phyloP scores from a whole-genome alignment of 1,140 invertebrate species.

The Triops cancriformis region DNA sequence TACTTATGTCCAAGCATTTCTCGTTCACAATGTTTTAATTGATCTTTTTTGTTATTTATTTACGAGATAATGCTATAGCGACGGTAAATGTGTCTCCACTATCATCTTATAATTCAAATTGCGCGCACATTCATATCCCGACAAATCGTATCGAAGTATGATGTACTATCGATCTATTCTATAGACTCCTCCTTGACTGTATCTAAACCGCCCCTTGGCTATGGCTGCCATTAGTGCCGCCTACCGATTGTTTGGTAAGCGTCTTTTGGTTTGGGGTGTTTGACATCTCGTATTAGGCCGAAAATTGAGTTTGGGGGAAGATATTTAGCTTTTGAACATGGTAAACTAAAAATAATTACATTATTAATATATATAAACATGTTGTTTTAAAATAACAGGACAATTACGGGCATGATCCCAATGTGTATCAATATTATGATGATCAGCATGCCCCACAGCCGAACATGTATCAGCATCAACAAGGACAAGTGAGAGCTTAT shows the following conservation, averaged over 20 bases:
- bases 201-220: background rate
- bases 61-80: background rate
- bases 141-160: background rate
- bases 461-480: constrained; percentile 16
- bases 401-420: constrained; percentile 21
- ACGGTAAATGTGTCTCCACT: background rate
- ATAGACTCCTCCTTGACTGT: background rate
- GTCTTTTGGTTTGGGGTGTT: background rate
- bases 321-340: background rate
- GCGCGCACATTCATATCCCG: background rate
- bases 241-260: background rate
- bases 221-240: background rate
- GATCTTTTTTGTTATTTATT: too few relatives aligned
- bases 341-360: background rate
- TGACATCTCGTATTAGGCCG: background rate
- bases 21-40: too few relatives aligned
- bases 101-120: background rate
- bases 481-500: constrained; percentile 1
- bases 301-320: background rate
- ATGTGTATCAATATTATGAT: background rate
- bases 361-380: background rate
- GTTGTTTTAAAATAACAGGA: background rate
- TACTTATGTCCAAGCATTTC: background rate
- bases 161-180: too few relatives aligned
- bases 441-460: background rate